Percentiles rank a stretch among this genome's conserved stretches.
Evolutionary conservation across 2,888 invertebrate genomes (phyloP).

Genomic region (Tiliacea aurago): DNA sequence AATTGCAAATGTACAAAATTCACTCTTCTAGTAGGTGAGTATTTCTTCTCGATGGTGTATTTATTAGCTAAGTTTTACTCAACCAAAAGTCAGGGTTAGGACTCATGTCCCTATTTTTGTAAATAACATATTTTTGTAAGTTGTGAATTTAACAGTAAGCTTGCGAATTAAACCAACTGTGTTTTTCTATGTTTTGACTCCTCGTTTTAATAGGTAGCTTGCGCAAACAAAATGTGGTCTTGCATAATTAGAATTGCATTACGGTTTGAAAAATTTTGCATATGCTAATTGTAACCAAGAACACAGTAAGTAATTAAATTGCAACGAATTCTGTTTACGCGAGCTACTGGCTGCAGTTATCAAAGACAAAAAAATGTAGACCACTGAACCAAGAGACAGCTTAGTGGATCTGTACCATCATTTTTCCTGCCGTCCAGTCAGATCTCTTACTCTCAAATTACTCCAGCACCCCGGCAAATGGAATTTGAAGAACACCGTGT

Average conservation of each 20-base stretch:
- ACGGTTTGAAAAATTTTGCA: not conserved
- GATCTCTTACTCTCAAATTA: not conserved
- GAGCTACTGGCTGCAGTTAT: not conserved
- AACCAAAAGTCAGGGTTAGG: not conserved
- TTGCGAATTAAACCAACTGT: constrained; percentile 27
- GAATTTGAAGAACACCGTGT: not conserved
- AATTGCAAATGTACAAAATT: constrained; percentile 28
- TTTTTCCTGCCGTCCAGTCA: not conserved
- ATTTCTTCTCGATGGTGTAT: constrained; percentile 15
- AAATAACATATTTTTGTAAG: constrained; percentile 23
- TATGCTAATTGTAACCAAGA: constrained; percentile 9
- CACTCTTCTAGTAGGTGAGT: constrained; percentile 36
- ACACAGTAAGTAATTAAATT: constrained; percentile 4
- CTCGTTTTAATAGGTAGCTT: constrained; percentile 4
- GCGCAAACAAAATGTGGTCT: constrained; percentile 26
- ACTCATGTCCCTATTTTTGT: constrained; percentile 12
- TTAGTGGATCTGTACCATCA: no score
- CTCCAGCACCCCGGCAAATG: not conserved
- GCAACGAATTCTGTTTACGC: not conserved
- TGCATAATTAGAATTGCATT: constrained; percentile 12
- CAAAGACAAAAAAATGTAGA: not conserved
- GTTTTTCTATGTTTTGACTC: constrained; percentile 18
- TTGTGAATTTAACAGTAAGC: constrained; percentile 21
- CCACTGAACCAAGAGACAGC: constrained; percentile 3
- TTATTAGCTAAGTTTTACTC: constrained; percentile 9